Conservation (phyloP, 1,140 invertebrate genomes). For the Rhizoglyphus robini region DNA sequence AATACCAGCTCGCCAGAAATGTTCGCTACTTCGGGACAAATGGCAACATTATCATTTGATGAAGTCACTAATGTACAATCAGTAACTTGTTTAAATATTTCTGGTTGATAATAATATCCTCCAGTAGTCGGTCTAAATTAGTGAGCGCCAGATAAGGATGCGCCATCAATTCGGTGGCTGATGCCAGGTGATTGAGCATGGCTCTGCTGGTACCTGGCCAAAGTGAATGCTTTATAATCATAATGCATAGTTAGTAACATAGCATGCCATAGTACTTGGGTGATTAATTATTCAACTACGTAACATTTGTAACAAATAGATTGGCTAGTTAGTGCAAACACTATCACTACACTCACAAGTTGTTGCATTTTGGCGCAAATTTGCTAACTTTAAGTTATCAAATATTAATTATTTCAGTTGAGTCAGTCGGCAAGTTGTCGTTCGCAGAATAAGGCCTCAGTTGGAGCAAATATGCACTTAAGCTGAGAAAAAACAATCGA, state of each 20-base stretch:
- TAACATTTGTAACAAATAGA: neutral
- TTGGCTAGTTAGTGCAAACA: neutral
- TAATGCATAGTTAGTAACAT: neutral
- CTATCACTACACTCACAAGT: neutral
- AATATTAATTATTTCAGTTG: slow-evolving; percentile 3
- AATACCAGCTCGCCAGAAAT: slow-evolving; percentile 7
- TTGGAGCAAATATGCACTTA: slow-evolving; percentile 9
- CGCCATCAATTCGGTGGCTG: neutral
- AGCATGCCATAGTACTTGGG: neutral
- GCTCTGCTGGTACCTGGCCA: no score
- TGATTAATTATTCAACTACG: slow-evolving; percentile 6
- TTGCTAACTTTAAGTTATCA: no score
- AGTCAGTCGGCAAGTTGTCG: slow-evolving; percentile 2
- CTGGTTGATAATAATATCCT: neutral
- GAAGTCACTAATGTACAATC: slow-evolving; percentile 4
- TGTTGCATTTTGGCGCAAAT: neutral
- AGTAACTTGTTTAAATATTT: slow-evolving; percentile 7
- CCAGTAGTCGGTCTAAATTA: slow-evolving; percentile 4
- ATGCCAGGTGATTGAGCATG: slow-evolving; percentile 9
- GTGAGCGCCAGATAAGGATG: slow-evolving; percentile 9
- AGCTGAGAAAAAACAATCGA: neutral
- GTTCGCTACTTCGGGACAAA: slow-evolving; percentile 7
- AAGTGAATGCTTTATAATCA: no score
- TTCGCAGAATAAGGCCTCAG: neutral
- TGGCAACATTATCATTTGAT: slow-evolving; percentile 12